Percentiles rank a stretch among this genome's conserved stretches.
Evolutionary conservation across 2,888 invertebrate genomes (phyloP).

Genomic region (Eupithecia exiguata): DNA sequence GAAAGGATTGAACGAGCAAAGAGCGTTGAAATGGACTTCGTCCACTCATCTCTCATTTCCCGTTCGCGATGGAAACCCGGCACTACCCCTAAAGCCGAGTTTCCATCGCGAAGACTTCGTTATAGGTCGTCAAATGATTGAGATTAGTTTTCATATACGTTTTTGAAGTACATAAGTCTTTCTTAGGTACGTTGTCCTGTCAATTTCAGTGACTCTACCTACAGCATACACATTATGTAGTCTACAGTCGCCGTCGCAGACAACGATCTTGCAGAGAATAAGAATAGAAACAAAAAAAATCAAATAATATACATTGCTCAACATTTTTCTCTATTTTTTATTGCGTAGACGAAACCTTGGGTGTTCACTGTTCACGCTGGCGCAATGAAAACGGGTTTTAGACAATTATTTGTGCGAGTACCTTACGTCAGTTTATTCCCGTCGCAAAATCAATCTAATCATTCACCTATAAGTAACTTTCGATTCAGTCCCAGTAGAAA

Average conservation of each 20-base stretch:
- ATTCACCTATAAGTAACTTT: slow-evolving; percentile 8
- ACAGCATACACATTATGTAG: background rate
- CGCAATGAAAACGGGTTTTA: background rate
- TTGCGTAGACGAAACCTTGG: background rate
- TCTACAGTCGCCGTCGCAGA: background rate
- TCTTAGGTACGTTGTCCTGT: background rate
- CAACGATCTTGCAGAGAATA: background rate
- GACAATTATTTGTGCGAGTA: background rate
- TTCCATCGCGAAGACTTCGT: too few relatives aligned
- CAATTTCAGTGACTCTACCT: background rate
- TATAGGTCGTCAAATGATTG: background rate
- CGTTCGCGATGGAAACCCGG: too few relatives aligned
- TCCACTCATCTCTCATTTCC: too few relatives aligned
- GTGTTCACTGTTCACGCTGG: background rate
- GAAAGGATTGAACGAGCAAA: too few relatives aligned
- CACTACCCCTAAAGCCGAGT: too few relatives aligned
- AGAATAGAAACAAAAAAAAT: background rate
- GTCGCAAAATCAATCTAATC: slow-evolving; percentile 1
- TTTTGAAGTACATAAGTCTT: background rate
- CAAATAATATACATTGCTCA: background rate
- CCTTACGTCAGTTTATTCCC: background rate
- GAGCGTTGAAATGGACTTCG: too few relatives aligned
- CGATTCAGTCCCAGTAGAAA: slow-evolving; percentile 18
- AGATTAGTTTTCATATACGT: background rate
- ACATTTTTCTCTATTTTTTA: background rate